Base-by-base conservation (phyloP, 2,888 invertebrate species). In the Andrena chrysosceles region DNA sequence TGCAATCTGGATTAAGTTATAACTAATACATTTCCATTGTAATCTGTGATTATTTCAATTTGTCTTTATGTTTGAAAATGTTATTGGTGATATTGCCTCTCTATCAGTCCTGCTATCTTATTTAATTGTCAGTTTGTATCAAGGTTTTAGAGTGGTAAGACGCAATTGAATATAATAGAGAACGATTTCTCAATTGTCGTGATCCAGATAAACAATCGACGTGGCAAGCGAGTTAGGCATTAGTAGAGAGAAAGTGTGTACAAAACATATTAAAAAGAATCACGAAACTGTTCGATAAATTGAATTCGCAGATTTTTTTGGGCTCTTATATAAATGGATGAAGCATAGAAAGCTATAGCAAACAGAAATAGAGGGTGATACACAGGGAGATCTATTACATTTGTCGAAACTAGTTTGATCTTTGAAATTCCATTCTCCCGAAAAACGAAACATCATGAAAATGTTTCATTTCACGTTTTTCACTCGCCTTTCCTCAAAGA, bases 171-270 rank as follows among this genome's bases (percentile, higher is more conserved):
- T 59, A 59, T 59, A 29, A 59, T 16, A 26, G 26, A 59, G 59
- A 59, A 59, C 59, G 59, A 29, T 59, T 59, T 59, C 29, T 59
- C 59, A 59, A 59, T 59, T 29, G 59, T 59, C 16, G 13, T 26
- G 29, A 59, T 59, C 29, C 13, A 13, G 26, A 29, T 16, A 16
- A 29, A 59, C 29, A 26, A 29, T 26, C 26, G 29, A 59, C 59
- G 26, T 6, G 42, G 42, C 42, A 42, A 42, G 42, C 42, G 42
- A 42, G 42, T 16, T 16, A 42, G 13, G 42, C 42, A 42, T 42
- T 42, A 42, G 42, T 42, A 16, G 16, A 42, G 42, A 42, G 42
- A 42, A 42, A 42, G 42, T 16, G 13, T 42, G 16, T 5, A 16
- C 42, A 42, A 42, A 16, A 16, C 16, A 42, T 42, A 42, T 42